These are phyloP conservation scores for Thymelicus acteon DNA, from an alignment of 2,888 invertebrate genomes.

Conservation along the genomic window DNA sequence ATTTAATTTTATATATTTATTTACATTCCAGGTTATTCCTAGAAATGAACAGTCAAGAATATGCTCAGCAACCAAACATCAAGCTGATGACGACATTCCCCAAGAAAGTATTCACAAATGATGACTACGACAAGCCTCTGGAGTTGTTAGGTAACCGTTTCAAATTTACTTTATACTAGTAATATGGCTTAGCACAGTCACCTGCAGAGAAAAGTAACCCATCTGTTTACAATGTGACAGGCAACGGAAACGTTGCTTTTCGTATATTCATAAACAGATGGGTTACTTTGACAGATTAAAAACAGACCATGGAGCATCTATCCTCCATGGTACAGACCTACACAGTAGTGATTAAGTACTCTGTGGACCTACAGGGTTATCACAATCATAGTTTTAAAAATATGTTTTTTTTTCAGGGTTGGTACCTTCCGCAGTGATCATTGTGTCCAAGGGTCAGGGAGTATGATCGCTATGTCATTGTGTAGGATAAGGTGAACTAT, in stretches of 20 bases:
- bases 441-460: conserved; percentile 86
- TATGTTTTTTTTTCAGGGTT: conserved; percentile 84
- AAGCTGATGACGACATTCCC: conserved; percentile 97
- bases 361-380: no score
- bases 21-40: conserved; percentile 86
- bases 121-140: conserved; percentile 95
- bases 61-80: conserved; percentile 89
- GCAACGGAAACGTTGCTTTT: no score
- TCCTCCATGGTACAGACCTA: no score
- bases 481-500: conserved; percentile 19
- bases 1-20: no score
- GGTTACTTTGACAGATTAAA: no score
- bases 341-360: no score
- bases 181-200: no score
- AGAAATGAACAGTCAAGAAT: conserved; percentile 88
- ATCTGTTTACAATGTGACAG: no score
- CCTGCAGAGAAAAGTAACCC: no score
- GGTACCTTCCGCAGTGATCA: conserved; percentile 93
- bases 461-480: conserved; percentile 11
- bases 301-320: no score
- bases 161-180: background rate
- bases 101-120: conserved; percentile 92
- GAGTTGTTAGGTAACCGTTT: conserved; percentile 88
- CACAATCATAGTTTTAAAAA: no score
- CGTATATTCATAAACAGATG: no score